Base-by-base conservation (phyloP, 2,888 invertebrate species). In the Eupeodes latifasciatus region DNA sequence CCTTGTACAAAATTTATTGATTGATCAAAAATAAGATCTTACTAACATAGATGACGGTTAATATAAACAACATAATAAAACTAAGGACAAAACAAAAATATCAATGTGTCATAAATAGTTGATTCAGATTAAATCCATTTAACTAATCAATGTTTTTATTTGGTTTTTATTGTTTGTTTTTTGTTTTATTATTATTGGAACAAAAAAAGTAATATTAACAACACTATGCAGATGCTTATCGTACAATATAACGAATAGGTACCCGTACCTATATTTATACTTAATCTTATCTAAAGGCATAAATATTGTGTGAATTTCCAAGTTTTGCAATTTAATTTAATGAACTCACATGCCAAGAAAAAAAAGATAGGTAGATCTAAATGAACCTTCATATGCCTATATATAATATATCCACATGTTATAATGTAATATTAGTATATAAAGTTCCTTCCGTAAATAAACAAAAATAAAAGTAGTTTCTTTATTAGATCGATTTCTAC, bases 221-320 rank as follows among this genome's bases (percentile, higher is more conserved):
- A 16, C 55, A 47, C 34, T 64, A 69, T 78, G 67, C 57, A 69
- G 49, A 69, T 78, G 51, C 59, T 16, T 79, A 79, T 79, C 49
- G 4, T 16, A 14, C n/a, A 16, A 40, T 44, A 16, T 47, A 57
- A 14, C 27, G 10, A 72, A 69, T 40, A 40, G 27, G 27, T 27
- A 27, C 2, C 2, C 3, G 27, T 27, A 27, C 27, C 27, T 27
- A 27, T 27, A 27, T 27, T 27, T 40, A 12, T 59, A 57, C 27
- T 59, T 72, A 72, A 72, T 72, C 72, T 72, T 47, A 72, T 72
- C 72, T 72, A 47, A 49, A 34, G 36, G 14, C 14, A 71, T 71
- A 27, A 79, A 55, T 44, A 34, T 34, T 61, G 62, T 67, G 14
- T 61, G 69, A 61, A 40, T 71, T 82, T 76, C 53, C 81, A 47